Evolutionary conservation across 2,113 vertebrate species (phyloP).

Genomic region (Piaya cayana): DNA sequence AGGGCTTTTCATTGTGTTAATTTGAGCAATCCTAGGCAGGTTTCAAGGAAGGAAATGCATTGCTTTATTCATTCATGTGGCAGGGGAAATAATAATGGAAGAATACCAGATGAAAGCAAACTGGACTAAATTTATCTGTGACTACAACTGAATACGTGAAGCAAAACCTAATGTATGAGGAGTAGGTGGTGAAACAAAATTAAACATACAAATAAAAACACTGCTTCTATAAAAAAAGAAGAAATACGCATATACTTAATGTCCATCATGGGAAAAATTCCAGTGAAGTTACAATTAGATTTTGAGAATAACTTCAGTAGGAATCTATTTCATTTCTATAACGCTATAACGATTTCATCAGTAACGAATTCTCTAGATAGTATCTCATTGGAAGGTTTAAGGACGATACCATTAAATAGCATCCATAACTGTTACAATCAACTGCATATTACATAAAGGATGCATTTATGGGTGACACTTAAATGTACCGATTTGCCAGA

Average conservation of each 20-base stretch:
- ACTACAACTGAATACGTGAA: neutral
- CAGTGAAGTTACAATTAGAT: slow-evolving; percentile 26
- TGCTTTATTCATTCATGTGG: neutral
- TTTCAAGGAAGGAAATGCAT: neutral
- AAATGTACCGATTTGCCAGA: slow-evolving; percentile 22
- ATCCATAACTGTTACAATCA: slow-evolving; percentile 42
- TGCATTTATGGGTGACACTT: slow-evolving; percentile 17
- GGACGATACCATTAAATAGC: slow-evolving; percentile 34
- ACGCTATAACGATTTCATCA: slow-evolving; percentile 47
- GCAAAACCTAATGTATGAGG: neutral
- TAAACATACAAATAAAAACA: slow-evolving; percentile 8
- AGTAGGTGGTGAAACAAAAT: neutral
- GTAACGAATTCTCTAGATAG: slow-evolving; percentile 39
- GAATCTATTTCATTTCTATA: slow-evolving; percentile 47
- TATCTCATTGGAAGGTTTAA: slow-evolving; percentile 32
- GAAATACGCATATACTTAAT: neutral
- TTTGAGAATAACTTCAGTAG: slow-evolving; percentile 39
- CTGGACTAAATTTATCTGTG: neutral
- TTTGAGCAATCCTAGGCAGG: neutral
- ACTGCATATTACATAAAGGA: slow-evolving; percentile 19
- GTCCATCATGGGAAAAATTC: slow-evolving; percentile 29
- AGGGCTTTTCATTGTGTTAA: neutral
- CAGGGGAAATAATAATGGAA: neutral
- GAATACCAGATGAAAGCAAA: neutral
- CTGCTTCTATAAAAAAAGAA: slow-evolving; percentile 7